Base-by-base conservation (phyloP, 2,888 invertebrate species). In the Xylota segnis region DNA sequence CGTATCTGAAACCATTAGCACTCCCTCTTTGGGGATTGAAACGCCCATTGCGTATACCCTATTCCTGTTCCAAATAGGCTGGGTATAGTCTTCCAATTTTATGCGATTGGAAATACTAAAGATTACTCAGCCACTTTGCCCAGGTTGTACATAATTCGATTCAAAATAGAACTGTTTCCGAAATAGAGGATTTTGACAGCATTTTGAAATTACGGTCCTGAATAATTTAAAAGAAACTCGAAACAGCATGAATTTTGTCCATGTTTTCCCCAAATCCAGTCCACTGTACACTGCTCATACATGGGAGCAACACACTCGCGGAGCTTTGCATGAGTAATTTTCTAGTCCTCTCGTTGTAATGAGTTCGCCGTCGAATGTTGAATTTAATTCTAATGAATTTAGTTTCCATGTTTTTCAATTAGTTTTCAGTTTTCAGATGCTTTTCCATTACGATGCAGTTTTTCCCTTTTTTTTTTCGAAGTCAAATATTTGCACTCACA, bases 311-410 rank as follows among this genome's bases (percentile, higher is more conserved):
- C 47, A 5, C 43, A 43, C 43, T 43, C 43, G 6, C 14, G 14
- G 0, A 14, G 12, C 54, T 1, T 12, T 63, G 32, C 47, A 47
- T 47, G 14, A 18, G 18, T 40, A 59, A 40, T 23, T 59, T 29
- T n/a, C 45, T 45, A 63, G 45, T 47, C 12, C 47, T 14, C 63
- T 14, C 63, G 47, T 29, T 29, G 54, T 70, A 77, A 61, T 77
- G 54, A 77, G 70, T 61, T 70, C 47, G 5, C 37, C 58, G 32
- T 45, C 71, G 34, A 59, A 71, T 71, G 58, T 59, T 58, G 71
- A 58, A 71, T 71, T 58, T 34, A 71, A 71, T 71, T 71, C 58
- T 47, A 71, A 71, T 70, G 61, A 54, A 63, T 70, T 70, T 43
- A 37, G 77, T 70, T 77, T 61, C 43, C 23, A 50, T 9, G 40